These are phyloP conservation scores for Euplagia quadripunctaria DNA, from an alignment of 2,888 invertebrate species.

Conservation along the genomic window DNA sequence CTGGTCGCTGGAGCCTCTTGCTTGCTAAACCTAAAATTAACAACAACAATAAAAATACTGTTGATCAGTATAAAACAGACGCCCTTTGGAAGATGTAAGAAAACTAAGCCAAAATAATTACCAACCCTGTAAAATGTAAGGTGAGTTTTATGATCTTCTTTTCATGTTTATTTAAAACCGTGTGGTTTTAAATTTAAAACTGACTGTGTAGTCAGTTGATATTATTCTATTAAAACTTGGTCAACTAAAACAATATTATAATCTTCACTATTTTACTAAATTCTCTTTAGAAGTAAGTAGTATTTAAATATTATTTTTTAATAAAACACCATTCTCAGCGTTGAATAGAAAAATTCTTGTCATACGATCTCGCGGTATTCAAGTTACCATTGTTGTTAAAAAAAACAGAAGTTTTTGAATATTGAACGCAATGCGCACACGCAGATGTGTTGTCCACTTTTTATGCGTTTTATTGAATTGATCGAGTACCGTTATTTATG, in stretches of 20 bases:
- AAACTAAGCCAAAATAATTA: too few relatives aligned
- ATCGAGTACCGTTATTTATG: slow-evolving; percentile 72
- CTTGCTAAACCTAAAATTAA: too few relatives aligned
- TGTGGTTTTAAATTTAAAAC: too few relatives aligned
- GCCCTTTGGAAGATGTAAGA: too few relatives aligned
- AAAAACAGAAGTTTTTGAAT: slow-evolving; percentile 74
- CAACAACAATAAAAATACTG: too few relatives aligned
- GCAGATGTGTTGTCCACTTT: slow-evolving; percentile 82
- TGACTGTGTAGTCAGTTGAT: too few relatives aligned
- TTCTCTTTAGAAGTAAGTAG: not conserved
- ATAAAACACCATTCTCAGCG: slow-evolving; percentile 12
- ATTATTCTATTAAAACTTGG: not conserved
- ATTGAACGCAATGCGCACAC: slow-evolving; percentile 69
- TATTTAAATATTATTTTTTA: slow-evolving; percentile 6
- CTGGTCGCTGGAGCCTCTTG: too few relatives aligned
- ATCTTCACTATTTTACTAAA: not conserved
- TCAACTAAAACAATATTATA: not conserved
- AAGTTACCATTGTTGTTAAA: slow-evolving; percentile 70
- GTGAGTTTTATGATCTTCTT: too few relatives aligned
- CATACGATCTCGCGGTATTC: slow-evolving; percentile 70
- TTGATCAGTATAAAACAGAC: too few relatives aligned
- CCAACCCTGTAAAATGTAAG: too few relatives aligned
- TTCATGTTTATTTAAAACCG: too few relatives aligned
- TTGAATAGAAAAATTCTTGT: slow-evolving; percentile 58
- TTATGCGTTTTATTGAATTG: slow-evolving; percentile 76